Evolutionary conservation across 2,797 vertebrate species (phyloP).

Genomic region (Caiman crocodilus): DNA sequence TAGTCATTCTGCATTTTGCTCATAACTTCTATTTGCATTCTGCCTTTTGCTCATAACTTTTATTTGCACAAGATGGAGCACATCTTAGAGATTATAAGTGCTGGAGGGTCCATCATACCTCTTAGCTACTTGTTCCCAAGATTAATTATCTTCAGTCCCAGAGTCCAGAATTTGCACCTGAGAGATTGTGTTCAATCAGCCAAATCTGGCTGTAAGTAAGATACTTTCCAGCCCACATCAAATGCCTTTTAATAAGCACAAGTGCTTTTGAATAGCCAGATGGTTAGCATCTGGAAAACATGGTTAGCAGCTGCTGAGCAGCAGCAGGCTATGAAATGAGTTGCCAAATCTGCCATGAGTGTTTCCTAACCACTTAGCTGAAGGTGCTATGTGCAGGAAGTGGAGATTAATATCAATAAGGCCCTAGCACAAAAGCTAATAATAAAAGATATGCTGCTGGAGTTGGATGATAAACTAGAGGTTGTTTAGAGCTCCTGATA

Average conservation of each 20-base stretch:
- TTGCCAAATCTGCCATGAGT: constrained; percentile 56
- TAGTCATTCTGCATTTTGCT: neutral
- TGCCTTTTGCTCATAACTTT: neutral
- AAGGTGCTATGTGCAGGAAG: neutral
- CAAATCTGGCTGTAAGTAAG: neutral
- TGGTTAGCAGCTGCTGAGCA: constrained; percentile 52
- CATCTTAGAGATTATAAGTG: neutral
- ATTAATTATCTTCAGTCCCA: neutral
- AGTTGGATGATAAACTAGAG: neutral
- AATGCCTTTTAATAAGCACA: constrained; percentile 34
- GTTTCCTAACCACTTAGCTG: constrained; percentile 53
- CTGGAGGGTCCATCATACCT: constrained; percentile 9
- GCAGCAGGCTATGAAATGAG: neutral
- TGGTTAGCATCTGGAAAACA: constrained; percentile 57
- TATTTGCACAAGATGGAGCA: neutral
- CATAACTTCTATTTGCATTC: neutral
- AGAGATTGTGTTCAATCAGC: neutral
- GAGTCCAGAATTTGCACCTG: neutral
- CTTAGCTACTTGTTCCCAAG: neutral
- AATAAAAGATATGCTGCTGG: neutral
- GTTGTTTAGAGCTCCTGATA: neutral
- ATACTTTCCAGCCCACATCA: neutral
- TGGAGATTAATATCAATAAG: neutral
- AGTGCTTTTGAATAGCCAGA: constrained; percentile 37
- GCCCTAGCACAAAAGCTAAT: constrained; percentile 4